phyloP scores from a whole-genome alignment of 1,140 invertebrate genomes.

The Coenobita brevimanus region DNA sequence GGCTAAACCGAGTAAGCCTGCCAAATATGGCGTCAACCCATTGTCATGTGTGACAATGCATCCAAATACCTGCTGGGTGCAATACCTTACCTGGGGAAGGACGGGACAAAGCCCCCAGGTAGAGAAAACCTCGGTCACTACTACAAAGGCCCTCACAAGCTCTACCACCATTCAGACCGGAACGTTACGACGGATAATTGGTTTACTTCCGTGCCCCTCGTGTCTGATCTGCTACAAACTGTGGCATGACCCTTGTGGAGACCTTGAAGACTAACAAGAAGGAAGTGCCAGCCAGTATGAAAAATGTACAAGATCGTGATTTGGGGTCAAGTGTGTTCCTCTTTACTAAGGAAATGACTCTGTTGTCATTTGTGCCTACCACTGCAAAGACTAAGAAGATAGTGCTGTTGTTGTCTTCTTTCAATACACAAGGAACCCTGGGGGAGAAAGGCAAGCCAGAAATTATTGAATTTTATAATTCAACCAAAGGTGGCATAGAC shows the following conservation, averaged over 20 bases:
- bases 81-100: constrained; percentile 65
- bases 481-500: too few species aligned
- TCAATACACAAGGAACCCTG: background rate
- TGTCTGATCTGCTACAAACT: too few species aligned
- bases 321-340: background rate
- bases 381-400: background rate
- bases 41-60: constrained; percentile 64
- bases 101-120: background rate
- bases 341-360: background rate
- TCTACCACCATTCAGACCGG: constrained; percentile 19
- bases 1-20: too few species aligned
- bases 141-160: constrained; percentile 47
- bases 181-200: constrained; percentile 9
- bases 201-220: too few species aligned
- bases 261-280: background rate
- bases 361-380: background rate
- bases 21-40: constrained; percentile 72
- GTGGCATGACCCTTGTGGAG: too few species aligned
- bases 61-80: constrained; percentile 38
- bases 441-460: background rate
- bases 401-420: background rate
- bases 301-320: background rate
- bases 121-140: constrained; percentile 28
- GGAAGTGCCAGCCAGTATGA: background rate
- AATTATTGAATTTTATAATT: background rate